Percentiles rank a stretch among this genome's conserved stretches.
phyloP scores from a whole-genome alignment of 2,888 invertebrate genomes.

The Dastarcus helophoroides region DNA sequence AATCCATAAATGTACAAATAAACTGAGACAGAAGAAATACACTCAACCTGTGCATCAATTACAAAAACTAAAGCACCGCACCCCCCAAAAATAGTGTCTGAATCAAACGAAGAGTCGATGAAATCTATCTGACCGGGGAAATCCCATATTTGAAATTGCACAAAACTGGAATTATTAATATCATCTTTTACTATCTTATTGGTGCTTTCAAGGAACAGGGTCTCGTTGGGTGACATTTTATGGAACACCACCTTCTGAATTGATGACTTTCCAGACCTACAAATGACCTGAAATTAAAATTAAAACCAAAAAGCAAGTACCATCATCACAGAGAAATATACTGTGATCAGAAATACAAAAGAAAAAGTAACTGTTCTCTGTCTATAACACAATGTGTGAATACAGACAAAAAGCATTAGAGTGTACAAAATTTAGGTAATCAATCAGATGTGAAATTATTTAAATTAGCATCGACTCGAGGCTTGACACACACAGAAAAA shows the following conservation, averaged over 20 bases:
- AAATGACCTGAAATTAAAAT: no score
- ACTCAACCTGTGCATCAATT: conserved; percentile 82
- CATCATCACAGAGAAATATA: no score
- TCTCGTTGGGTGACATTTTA: conserved; percentile 99
- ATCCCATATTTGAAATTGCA: conserved; percentile 99
- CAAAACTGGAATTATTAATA: conserved; percentile 93
- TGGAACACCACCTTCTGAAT: conserved; percentile 99
- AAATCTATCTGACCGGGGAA: conserved; percentile 99
- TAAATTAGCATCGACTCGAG: no score
- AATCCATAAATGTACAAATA: background rate
- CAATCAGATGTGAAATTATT: no score
- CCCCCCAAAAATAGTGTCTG: conserved; percentile 91
- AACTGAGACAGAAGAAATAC: background rate
- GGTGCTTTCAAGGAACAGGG: conserved; percentile 94
- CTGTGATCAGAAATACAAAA: no score
- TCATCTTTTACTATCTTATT: conserved; percentile 98
- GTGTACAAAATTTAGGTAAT: no score
- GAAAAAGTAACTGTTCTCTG: no score
- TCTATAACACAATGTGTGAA: no score
- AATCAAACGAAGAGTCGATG: conserved; percentile 92
- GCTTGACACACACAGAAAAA: no score
- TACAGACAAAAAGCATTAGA: no score
- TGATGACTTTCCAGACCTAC: conserved; percentile 94
- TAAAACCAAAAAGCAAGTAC: no score
- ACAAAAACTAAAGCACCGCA: conserved; percentile 98